phyloP scores from a whole-genome alignment of 2,113 vertebrate genomes.

The Neogale vison region DNA sequence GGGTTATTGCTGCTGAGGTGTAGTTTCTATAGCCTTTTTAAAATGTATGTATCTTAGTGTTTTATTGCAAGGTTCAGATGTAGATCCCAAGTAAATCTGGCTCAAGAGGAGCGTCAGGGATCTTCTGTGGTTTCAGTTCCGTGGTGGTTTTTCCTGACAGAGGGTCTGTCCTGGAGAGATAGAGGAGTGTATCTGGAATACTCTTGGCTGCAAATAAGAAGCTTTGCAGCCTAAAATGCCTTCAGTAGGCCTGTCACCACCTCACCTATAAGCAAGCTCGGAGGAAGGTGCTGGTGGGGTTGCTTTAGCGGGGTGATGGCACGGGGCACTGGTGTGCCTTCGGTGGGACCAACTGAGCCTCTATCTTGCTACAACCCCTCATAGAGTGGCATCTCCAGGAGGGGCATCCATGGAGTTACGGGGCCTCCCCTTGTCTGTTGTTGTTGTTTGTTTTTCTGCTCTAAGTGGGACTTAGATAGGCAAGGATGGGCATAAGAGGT shows the following conservation, averaged over 20 bases:
- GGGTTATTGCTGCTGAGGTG: not conserved
- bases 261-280: not conserved
- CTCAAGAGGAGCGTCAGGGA: not conserved
- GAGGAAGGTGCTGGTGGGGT: not conserved
- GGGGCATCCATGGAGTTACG: not conserved
- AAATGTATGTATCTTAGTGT: not conserved
- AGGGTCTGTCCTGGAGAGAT: not conserved
- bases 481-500: rapidly evolving
- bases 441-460: not conserved
- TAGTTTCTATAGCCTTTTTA: not conserved
- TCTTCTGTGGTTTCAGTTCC: not conserved
- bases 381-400: not conserved
- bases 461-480: not conserved
- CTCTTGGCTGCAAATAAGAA: not conserved
- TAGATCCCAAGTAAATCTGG: not conserved
- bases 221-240: not conserved
- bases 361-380: not conserved
- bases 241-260: too few species aligned
- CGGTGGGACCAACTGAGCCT: not conserved
- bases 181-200: not conserved
- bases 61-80: not conserved
- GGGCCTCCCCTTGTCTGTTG: not conserved
- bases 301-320: not conserved
- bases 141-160: not conserved
- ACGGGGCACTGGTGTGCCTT: not conserved